A percentile compares a stretch with the other conserved stretches of the same genome.
Conservation (phyloP, 2,888 invertebrate species). For the Julus scandinavius region DNA sequence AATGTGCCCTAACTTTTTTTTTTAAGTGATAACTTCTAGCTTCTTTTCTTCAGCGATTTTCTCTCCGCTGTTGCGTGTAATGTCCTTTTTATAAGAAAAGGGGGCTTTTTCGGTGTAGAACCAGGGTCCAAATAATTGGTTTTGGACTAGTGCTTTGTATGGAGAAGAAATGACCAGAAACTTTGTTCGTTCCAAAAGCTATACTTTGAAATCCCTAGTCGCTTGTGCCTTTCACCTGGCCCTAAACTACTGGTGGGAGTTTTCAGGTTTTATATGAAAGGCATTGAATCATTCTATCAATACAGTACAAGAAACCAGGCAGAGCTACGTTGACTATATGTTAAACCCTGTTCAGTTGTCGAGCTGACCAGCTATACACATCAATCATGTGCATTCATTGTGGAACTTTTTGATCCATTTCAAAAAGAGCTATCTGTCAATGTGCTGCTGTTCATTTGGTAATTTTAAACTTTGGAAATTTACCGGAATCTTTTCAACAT, state of each 20-base stretch:
- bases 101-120: conserved; percentile 31
- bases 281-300: neutral
- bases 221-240: conserved; percentile 20
- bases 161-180: conserved; percentile 30
- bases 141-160: conserved; percentile 1
- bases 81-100: neutral
- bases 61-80: neutral
- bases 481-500: neutral
- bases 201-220: neutral
- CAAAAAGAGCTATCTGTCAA: neutral
- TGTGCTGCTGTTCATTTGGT: neutral
- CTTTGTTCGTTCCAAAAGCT: neutral
- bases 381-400: conserved; percentile 21
- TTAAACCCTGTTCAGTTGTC: conserved; percentile 1
- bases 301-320: neutral
- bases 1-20: neutral
- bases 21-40: neutral
- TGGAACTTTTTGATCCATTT: neutral
- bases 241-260: neutral
- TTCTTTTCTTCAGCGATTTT: conserved; percentile 16
- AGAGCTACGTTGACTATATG: neutral
- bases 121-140: conserved; percentile 34
- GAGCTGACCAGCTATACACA: neutral
- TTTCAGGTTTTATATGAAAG: neutral
- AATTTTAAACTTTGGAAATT: neutral